Base-by-base conservation (phyloP, 2,888 invertebrate species). In the Catotricha subobsoleta region DNA sequence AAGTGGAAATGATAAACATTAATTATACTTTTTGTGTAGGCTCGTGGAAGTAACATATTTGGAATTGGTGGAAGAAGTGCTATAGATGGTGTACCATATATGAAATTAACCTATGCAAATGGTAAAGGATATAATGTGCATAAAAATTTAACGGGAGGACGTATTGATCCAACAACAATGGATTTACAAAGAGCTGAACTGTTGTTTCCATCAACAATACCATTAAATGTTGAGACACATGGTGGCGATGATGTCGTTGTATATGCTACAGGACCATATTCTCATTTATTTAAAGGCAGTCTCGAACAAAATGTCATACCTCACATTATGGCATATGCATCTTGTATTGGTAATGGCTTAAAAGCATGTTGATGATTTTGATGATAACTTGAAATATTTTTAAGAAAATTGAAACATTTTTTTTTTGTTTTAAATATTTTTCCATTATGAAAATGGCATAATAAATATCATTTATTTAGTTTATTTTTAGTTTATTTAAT, bases 241-340 rank as follows among this genome's bases (percentile, higher is more conserved):
- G 80, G 79, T 0, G 80, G 80, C 0, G 84, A 86, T 46, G 86
- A 86, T 56, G 83, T 86, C 0, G 72, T 74, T 0, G 75, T 86
- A 0, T 83, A 73, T 57, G 83, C 84, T 0, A 62, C 60, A 10
- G 87, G 77, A 18, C 86, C 83, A 2, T 79, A 80, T 78, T 64
- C 83, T 0, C 84, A 87, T 54, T 65, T 88, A 1, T 81, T 88
- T 54, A 73, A 75, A 0, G 83, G 86, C 0, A 75, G 74, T 42
- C 76, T 79, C 50, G 83, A 88, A 51, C 81, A 88, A 59, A 77
- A 72, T 56, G 75, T 69, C 51, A 74, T 88, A 34, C 81, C 86
- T 0, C 80, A 84, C 52, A 72, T 80, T 9, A 72, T 80, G 53
- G 76, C 71, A 0, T 84, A 69, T 50, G 80, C 81, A 0, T 64